Evolutionary conservation across 2,113 vertebrate species (phyloP), one percentile per base, ranked within the genome.

Genomic region (Grammomys surdaster): DNA sequence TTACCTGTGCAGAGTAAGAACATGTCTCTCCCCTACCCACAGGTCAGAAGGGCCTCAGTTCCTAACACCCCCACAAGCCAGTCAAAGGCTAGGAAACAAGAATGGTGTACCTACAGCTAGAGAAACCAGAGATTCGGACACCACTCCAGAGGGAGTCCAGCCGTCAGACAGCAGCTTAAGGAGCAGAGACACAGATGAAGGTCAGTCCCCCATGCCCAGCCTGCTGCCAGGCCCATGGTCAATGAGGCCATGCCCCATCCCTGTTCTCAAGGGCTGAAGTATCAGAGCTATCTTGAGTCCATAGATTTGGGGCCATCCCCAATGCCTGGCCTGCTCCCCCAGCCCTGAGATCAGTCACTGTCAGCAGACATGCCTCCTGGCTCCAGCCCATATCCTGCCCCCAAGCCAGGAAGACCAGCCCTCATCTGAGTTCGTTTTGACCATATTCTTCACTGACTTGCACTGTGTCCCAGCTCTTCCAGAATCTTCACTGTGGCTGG

Each of bases 81-180:
- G 97, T 81, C 87, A 60, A 40, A 84, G 0, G 96, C 77, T 96
- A 96, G 89, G 98, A 96, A 51, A 69, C 90, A 77, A 92, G 75
- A 58, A 88, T 63, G 31, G 67, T 58, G 20, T 76, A 26, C 36
- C 63, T 33, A 58, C 72, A 0, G 91, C 69, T 0, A 88, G 95
- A 58, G 19, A 98, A 98, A 2, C 98, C 98, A 8, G 98, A 98
- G 98, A 98, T 82, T 98, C 98, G 36, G 95, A 93, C 1, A 98
- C 98, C 2, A 98, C 98, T 0, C 98, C 98, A 0, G 99, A 98
- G 0, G 98, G 97, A 5, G 98, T 98, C 22, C 98, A 98, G 72
- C 98, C 76, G 0, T 96, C 98, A 0, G 99, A 99, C 90, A 98
- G 98, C 8, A 98, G 99, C 99, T 98, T 96, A 84, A n/a, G 51